Percentiles rank a stretch among this genome's conserved stretches.
Evolutionary conservation across 2,113 vertebrate genomes (phyloP).

Genomic region (Numenius arquata): DNA sequence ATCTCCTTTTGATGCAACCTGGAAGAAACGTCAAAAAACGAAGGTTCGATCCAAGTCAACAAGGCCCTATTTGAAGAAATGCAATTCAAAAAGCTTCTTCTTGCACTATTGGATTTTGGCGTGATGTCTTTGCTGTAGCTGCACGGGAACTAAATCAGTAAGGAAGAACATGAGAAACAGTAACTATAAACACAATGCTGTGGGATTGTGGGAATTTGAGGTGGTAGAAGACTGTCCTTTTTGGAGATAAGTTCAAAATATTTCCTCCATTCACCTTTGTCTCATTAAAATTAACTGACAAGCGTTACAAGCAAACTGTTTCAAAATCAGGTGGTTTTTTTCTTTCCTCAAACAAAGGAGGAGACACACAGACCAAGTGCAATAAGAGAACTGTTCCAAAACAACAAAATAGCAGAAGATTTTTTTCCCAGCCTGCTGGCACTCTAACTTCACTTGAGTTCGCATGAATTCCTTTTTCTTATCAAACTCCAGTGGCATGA

Average conservation of each 20-base stretch:
- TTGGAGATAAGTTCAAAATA: conserved; percentile 61
- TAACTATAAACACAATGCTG: conserved; percentile 2
- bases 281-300: conserved; percentile 34
- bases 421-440: conserved; percentile 61
- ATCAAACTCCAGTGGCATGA: conserved; percentile 86
- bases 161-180: conserved; percentile 15
- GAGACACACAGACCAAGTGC: conserved; percentile 71
- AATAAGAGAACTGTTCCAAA: conserved; percentile 76
- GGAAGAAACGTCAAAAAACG: conserved; percentile 99
- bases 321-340: conserved; percentile 47
- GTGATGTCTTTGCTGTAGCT: conserved; percentile 70
- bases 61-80: conserved; percentile 87
- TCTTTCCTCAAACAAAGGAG: conserved; percentile 69
- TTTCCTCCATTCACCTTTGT: conserved; percentile 68
- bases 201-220: conserved; percentile 25
- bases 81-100: conserved; percentile 40
- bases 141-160: conserved; percentile 71
- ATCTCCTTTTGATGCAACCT: conserved; percentile 64
- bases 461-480: conserved; percentile 77
- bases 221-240: conserved; percentile 56
- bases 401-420: conserved; percentile 54
- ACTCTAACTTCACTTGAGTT: conserved; percentile 70
- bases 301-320: conserved; percentile 41
- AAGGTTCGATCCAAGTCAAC: conserved; percentile 91
- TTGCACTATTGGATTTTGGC: conserved; percentile 74